Conservation (phyloP, 1,140 invertebrate genomes). For the Trichonephila inaurata region DNA sequence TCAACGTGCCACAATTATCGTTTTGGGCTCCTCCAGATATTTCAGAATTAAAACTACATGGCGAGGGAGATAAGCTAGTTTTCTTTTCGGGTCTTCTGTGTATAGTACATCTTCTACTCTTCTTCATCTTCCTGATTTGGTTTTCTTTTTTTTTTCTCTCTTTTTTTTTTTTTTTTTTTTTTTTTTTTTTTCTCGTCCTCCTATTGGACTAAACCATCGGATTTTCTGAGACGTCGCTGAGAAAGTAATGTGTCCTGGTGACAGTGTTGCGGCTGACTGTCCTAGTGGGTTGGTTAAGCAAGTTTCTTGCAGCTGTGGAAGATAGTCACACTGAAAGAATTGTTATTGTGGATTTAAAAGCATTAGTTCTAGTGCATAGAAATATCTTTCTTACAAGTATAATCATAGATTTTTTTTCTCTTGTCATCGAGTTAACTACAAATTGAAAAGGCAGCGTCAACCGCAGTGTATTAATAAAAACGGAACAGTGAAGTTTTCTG, state of each 20-base stretch:
- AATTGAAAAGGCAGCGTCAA: no score
- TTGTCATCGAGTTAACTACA: no score
- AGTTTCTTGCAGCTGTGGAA: not conserved
- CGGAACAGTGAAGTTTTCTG: no score
- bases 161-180: not conserved
- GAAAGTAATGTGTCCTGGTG: slow-evolving; percentile 11
- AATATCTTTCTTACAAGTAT: no score
- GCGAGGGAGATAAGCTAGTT: slow-evolving; percentile 29
- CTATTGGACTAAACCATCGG: slow-evolving; percentile 21
- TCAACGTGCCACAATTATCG: slow-evolving; percentile 73
- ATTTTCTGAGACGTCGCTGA: slow-evolving; percentile 17
- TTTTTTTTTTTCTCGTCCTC: slow-evolving; percentile 16
- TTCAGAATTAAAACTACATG: slow-evolving; percentile 69
- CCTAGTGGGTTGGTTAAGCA: not conserved
- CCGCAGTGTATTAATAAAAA: no score
- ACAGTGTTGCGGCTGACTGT: not conserved
- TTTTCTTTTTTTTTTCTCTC: not conserved
- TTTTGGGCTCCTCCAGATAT: slow-evolving; percentile 47
- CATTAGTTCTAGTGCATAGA: no score
- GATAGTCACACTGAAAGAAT: not conserved
- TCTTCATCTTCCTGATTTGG: slow-evolving; percentile 37
- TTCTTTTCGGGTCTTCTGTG: not conserved
- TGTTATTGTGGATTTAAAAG: no score
- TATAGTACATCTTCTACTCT: not conserved
- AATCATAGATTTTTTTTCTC: no score